Percentiles rank a stretch among this genome's conserved stretches.
These are phyloP conservation scores for Callospermophilus lateralis DNA, from an alignment of 2,113 vertebrate genomes.

Conservation along the genomic window DNA sequence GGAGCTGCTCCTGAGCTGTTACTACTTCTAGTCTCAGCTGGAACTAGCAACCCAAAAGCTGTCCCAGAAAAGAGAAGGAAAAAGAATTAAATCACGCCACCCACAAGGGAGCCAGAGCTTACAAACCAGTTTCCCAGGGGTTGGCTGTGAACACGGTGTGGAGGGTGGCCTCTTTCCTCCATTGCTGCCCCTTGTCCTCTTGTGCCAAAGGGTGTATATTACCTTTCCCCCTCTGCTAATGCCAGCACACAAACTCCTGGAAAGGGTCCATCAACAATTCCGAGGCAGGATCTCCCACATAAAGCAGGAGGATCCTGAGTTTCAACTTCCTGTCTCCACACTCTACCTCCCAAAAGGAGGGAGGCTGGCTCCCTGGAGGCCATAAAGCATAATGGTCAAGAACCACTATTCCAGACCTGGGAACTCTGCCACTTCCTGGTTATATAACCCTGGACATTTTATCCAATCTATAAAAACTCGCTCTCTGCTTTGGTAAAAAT, in stretches of 20 bases:
- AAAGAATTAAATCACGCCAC: constrained; percentile 67
- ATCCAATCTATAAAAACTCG: constrained; percentile 48
- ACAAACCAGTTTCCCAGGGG: constrained; percentile 39
- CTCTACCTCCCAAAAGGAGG: constrained; percentile 40
- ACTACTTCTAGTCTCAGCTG: constrained; percentile 56
- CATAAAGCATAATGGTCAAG: neutral
- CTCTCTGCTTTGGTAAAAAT: constrained; percentile 36
- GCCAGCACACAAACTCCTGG: constrained; percentile 59
- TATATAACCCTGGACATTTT: constrained; percentile 63
- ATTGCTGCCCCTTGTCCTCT: neutral
- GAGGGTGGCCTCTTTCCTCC: constrained; percentile 64
- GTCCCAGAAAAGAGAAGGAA: constrained; percentile 76
- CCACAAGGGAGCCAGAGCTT: constrained; percentile 67
- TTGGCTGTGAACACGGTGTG: neutral
- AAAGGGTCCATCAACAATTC: constrained; percentile 11
- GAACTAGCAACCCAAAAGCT: constrained; percentile 56
- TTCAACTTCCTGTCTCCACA: constrained; percentile 61
- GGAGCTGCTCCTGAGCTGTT: constrained; percentile 21
- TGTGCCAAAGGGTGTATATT: neutral
- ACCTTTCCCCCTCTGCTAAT: constrained; percentile 52
- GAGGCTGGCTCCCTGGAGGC: neutral
- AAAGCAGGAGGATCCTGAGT: neutral
- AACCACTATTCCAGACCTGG: constrained; percentile 62
- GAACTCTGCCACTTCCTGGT: constrained; percentile 66
- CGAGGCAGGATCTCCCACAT: neutral